Evolutionary conservation across 2,888 invertebrate genomes (phyloP).

Genomic region (Amphipoea oculea): DNA sequence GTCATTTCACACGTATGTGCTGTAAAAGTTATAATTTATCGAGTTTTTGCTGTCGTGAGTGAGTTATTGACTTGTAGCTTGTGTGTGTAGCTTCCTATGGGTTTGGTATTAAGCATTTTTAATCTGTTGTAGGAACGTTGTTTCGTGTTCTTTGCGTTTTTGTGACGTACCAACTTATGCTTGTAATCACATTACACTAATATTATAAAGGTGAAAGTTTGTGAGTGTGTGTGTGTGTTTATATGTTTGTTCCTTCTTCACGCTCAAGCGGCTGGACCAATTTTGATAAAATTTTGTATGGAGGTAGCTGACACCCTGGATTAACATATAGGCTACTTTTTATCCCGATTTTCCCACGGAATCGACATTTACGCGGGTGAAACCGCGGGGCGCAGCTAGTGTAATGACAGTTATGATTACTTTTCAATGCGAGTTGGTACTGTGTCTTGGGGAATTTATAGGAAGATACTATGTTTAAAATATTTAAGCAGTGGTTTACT

Average conservation of each 20-base stretch:
- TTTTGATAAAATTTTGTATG: too few species aligned
- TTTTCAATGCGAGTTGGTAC: neutral
- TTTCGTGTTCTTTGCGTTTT: conserved; percentile 2
- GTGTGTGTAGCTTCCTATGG: conserved; percentile 15
- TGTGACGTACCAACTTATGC: neutral
- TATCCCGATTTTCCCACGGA: too few species aligned
- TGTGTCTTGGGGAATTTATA: neutral
- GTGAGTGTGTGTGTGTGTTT: too few species aligned
- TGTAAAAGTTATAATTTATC: conserved; percentile 59
- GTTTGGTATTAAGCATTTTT: conserved; percentile 30
- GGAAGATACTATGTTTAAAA: neutral
- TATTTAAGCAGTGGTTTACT: neutral
- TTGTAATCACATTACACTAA: neutral
- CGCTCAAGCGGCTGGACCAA: too few species aligned
- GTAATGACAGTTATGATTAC: too few species aligned
- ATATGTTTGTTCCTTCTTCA: too few species aligned
- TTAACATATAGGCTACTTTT: too few species aligned
- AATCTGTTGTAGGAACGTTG: neutral
- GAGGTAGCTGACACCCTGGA: too few species aligned
- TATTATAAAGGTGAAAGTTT: too few species aligned
- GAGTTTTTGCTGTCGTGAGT: conserved; percentile 33
- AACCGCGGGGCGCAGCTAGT: neutral
- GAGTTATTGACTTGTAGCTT: conserved; percentile 50
- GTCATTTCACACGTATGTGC: conserved; percentile 56
- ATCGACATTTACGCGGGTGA: too few species aligned